Conservation (phyloP, 92 coral and sea anemone genomes). For the Phymanthus crucifer region DNA sequence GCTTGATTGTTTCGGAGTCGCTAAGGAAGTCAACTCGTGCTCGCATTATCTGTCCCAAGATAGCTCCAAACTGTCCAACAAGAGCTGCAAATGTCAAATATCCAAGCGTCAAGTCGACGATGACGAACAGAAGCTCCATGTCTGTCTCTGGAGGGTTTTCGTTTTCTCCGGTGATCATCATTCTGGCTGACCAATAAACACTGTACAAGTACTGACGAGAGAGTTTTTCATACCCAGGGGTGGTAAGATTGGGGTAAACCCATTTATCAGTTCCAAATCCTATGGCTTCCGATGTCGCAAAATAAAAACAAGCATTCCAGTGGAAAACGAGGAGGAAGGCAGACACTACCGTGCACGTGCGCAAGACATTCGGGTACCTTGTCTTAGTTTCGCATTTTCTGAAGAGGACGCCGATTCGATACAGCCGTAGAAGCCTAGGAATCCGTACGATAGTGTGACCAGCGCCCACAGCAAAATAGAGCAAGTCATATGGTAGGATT, state of each 20-base stretch:
- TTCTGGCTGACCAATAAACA: slow-evolving; percentile 76
- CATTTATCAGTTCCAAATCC: slow-evolving; percentile 86
- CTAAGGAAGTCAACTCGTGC: slow-evolving; percentile 70
- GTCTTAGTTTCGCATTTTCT: slow-evolving; percentile 61
- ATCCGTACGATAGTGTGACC: slow-evolving; percentile 51
- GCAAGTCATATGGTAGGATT: slow-evolving; percentile 63
- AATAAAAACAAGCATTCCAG: slow-evolving; percentile 87
- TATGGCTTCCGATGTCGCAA: slow-evolving; percentile 65
- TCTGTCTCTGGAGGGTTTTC: slow-evolving; percentile 78
- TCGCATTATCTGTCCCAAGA: slow-evolving; percentile 70
- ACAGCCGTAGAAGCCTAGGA: slow-evolving; percentile 62
- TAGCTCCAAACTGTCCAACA: slow-evolving; percentile 84
- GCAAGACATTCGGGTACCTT: slow-evolving; percentile 63
- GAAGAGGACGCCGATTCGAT: slow-evolving; percentile 65
- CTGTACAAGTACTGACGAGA: slow-evolving; percentile 79
- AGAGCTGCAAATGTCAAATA: slow-evolving; percentile 78
- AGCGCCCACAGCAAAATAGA: slow-evolving; percentile 57
- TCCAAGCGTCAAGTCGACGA: slow-evolving; percentile 67
- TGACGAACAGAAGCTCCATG: slow-evolving; percentile 72
- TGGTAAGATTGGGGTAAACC: slow-evolving; percentile 72
- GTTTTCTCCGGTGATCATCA: slow-evolving; percentile 82
- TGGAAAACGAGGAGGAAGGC: slow-evolving; percentile 77
- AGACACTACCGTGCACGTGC: slow-evolving; percentile 45
- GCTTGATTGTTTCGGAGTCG: slow-evolving; percentile 68
- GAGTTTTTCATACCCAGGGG: slow-evolving; percentile 44